Evolutionary conservation across 1,140 invertebrate genomes (phyloP).

Genomic region (Papilio helenus): DNA sequence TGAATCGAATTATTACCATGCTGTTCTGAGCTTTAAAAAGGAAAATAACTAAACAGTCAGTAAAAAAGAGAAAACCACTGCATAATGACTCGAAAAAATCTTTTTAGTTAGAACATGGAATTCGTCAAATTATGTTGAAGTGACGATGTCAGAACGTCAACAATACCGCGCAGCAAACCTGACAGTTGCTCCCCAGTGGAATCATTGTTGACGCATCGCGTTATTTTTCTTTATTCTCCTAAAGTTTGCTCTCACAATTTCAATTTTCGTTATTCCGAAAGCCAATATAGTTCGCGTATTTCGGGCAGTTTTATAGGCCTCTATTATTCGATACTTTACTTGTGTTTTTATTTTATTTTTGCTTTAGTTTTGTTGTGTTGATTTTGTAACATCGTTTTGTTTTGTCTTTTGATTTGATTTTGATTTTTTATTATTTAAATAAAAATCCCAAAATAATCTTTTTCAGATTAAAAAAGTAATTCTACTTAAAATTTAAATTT

Average conservation of each 20-base stretch:
- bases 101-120: background rate
- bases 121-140: slow-evolving; percentile 16
- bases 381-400: background rate
- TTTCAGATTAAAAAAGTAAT: too few relatives aligned
- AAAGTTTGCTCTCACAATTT: slow-evolving; percentile 26
- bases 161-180: background rate
- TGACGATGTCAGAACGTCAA: background rate
- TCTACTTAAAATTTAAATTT: background rate
- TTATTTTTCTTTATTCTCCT: slow-evolving; percentile 27
- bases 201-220: slow-evolving; percentile 17
- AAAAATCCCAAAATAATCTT: background rate
- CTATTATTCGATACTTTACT: background rate
- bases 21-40: background rate
- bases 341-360: background rate
- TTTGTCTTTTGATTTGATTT: too few relatives aligned
- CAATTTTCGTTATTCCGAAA: slow-evolving; percentile 27
- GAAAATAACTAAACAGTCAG: background rate
- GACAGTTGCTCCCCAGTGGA: slow-evolving; percentile 28
- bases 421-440: background rate
- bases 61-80: background rate
- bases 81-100: background rate
- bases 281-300: slow-evolving; percentile 7
- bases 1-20: too few relatives aligned
- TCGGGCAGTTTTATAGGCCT: background rate
- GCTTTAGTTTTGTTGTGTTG: background rate